Evolutionary conservation across 2,797 vertebrate species (phyloP), one percentile per base, ranked within the genome.

Genomic region (Phylloscopus collybita): DNA sequence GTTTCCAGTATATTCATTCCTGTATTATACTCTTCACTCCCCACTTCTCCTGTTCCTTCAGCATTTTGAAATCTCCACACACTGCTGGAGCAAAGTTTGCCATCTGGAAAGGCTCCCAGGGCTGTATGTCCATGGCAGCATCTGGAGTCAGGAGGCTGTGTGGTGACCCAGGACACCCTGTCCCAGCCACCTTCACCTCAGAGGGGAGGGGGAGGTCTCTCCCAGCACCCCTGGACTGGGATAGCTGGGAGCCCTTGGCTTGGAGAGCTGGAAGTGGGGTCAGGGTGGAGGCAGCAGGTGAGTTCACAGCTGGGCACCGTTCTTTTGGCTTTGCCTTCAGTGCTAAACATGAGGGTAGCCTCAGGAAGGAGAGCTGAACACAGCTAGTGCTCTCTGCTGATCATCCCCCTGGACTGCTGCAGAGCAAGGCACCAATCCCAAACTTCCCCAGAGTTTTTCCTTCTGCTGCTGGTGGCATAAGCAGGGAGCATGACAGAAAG

Each of bases 401-500:
- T 42, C 21, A 42, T 15, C 26, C 45, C 2, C 0, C 26, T 29
- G 56, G 16, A 6, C 30, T 53, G 16, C 14, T 54, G 42, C 49
- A 91, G 61, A 50, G 38, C 30, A 47, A 69, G 21, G n/a, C 21
- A 30, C 32, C 0, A 1, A 3, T 1, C 4, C 32, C 64, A 57
- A 57, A 73, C 5, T 1, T 1, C 13, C 34, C 12, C 0, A 0
- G 4, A 42, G 27, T 5, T 83, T 49, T 45, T 74, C 45, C 54
- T 61, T 65, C 57, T 49, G 54, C 36, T 8, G 3, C 47, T 13
- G 47, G 21, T 60, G 38, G 66, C 44, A 57, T 56, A 15, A 32
- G 67, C 56, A 18, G 27, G 7, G 45, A 83, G 20, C 64, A 62
- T 71, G 1, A 0, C 0, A 0, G 57, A 19, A 13, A n/a, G 27